These are phyloP conservation scores for Myotis vivesi DNA, from an alignment of 2,797 vertebrate genomes.

Conservation along the genomic window DNA sequence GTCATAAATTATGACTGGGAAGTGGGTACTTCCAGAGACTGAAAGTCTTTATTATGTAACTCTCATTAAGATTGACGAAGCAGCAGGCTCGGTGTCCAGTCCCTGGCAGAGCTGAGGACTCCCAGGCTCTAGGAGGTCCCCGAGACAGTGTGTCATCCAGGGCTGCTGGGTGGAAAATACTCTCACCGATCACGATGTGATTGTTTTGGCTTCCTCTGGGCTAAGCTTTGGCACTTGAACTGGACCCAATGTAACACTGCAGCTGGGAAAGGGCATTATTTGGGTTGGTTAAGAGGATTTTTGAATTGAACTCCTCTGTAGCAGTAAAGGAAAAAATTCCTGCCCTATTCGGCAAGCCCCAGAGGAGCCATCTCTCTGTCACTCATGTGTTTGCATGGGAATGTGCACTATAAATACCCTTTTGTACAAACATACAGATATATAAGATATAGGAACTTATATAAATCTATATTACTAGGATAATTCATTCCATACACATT, in stretches of 20 bases:
- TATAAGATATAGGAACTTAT: neutral
- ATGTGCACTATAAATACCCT: neutral
- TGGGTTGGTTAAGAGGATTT: constrained; percentile 52
- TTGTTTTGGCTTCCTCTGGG: constrained; percentile 50
- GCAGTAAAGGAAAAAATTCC: neutral
- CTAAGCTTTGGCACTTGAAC: constrained; percentile 58
- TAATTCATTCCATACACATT: neutral
- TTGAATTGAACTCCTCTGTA: constrained; percentile 12
- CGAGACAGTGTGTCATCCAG: neutral
- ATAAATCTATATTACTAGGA: neutral
- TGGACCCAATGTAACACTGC: neutral
- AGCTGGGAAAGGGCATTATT: constrained; percentile 59
- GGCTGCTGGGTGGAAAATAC: constrained; percentile 44
- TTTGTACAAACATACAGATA: neutral
- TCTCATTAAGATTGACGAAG: neutral
- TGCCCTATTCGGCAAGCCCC: neutral
- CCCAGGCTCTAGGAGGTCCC: constrained; percentile 30
- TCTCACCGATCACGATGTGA: neutral
- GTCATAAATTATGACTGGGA: neutral
- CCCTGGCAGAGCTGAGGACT: neutral
- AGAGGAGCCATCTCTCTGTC: neutral
- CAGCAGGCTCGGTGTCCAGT: neutral
- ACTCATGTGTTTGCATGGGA: neutral
- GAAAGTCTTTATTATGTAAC: constrained; percentile 12
- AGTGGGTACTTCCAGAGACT: neutral